Conservation (phyloP, 92 coral and sea anemone species). For the Porites rus region DNA sequence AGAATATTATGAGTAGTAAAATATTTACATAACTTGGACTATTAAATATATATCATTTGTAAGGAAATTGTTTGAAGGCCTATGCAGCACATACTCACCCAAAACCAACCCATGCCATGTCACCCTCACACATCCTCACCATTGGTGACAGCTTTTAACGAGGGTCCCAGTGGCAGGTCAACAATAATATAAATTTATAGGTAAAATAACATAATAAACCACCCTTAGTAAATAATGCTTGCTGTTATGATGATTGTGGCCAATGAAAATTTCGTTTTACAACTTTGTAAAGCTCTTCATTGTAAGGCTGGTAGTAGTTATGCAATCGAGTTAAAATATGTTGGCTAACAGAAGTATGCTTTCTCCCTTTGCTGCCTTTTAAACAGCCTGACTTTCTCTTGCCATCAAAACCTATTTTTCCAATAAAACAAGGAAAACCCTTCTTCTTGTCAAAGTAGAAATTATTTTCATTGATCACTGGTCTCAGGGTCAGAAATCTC, state of each 20-base stretch:
- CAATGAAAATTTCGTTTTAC: constrained; percentile 87
- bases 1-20: too few relatives aligned
- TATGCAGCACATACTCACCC: too few relatives aligned
- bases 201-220: background rate
- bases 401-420: constrained; percentile 49
- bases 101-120: too few relatives aligned
- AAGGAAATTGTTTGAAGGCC: too few relatives aligned
- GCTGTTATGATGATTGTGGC: constrained; percentile 48
- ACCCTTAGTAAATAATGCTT: background rate
- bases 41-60: too few relatives aligned
- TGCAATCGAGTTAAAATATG: constrained; percentile 62
- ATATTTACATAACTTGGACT: too few relatives aligned
- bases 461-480: constrained; percentile 73
- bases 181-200: too few relatives aligned
- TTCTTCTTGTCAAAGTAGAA: constrained; percentile 81
- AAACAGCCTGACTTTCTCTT: constrained; percentile 72
- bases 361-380: constrained; percentile 83
- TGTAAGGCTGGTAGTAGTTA: constrained; percentile 84
- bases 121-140: too few relatives aligned
- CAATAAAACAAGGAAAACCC: constrained; percentile 89
- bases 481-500: constrained; percentile 71
- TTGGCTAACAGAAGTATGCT: constrained; percentile 66
- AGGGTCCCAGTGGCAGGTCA: too few relatives aligned
- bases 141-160: too few relatives aligned
- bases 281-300: constrained; percentile 83